Conservation (phyloP, 2,113 vertebrate species). For the Channa maculata region DNA sequence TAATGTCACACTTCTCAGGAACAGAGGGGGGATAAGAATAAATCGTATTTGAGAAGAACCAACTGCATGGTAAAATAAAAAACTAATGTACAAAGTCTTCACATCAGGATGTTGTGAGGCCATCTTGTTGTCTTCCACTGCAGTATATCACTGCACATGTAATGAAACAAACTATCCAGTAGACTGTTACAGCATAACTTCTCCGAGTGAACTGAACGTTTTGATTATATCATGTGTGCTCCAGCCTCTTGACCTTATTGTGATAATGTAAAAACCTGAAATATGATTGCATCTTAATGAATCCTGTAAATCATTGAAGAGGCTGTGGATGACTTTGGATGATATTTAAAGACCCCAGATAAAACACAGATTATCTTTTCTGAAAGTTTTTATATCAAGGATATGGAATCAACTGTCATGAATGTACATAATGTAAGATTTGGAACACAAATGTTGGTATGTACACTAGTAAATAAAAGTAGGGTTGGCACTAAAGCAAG, state of each 20-base stretch:
- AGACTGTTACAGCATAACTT: background rate
- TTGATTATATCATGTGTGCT: background rate
- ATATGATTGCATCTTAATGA: background rate
- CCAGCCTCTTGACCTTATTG: background rate
- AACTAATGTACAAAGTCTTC: background rate
- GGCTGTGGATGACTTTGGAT: too few relatives aligned
- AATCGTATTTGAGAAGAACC: background rate
- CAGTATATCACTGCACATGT: background rate
- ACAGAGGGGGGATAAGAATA: background rate
- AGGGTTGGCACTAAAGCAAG: background rate
- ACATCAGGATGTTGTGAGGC: background rate
- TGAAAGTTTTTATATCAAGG: background rate
- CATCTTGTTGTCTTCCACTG: conserved; percentile 54
- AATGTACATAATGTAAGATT: conserved; percentile 12
- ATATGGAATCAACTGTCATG: background rate
- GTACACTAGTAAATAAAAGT: background rate
- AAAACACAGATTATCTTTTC: background rate
- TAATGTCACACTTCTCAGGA: conserved; percentile 8
- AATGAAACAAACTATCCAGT: too few relatives aligned
- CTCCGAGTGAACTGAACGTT: background rate
- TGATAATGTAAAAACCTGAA: background rate
- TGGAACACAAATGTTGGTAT: background rate
- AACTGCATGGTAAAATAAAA: background rate
- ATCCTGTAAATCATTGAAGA: background rate
- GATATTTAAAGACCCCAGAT: too few relatives aligned